Base-by-base conservation (phyloP, 2,888 invertebrate species). In the Exephanes ischioxanthus region DNA sequence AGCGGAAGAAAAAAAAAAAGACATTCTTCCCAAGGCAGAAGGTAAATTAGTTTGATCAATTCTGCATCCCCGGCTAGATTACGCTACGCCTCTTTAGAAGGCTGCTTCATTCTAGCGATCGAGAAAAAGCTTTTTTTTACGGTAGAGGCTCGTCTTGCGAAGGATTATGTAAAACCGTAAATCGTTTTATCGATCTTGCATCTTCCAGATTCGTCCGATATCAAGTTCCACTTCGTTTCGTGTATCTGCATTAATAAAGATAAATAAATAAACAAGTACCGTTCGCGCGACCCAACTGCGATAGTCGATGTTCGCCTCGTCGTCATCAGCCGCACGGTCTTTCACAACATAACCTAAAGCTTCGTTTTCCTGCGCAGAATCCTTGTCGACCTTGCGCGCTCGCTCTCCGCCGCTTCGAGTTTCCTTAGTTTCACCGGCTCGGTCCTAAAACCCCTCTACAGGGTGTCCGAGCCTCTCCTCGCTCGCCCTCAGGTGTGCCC, bases 391-490 rank as follows among this genome's bases (percentile, higher is more conserved):
- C 26, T 63, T 16, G 16, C 33, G 61, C 26, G 6, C 30, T 3
- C 30, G 6, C 61, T 63, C 45, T 63, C 30, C 30, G 30, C n/a
- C 30, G 61, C 61, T 6, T 33, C 30, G 30, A 14, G 30, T 30
- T 33, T 63, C 33, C 61, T 63, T 33, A 33, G 30, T 63, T 63
- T 16, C 16, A 16, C 33, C 61, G 61, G 7, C 61, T 63, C 30
- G 1, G 16, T 33, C 33, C 33, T n/a, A 63, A 45, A 55, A 77
- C 53, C 55, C 14, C 48, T 53, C 51, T 77, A 77, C 53, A 67
- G 67, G 77, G 67, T 67, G 77, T 67, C 68, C 77, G n/a, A 30
- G 61, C n/a, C 30, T 33, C n/a, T 33, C 61, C 3, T 16, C 30
- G 4, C 30, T 63, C 30, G 53, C 30, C 30, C 61, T 63, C 61